Evolutionary conservation across 2,113 vertebrate species (phyloP).

Genomic region (Bettongia penicillata): DNA sequence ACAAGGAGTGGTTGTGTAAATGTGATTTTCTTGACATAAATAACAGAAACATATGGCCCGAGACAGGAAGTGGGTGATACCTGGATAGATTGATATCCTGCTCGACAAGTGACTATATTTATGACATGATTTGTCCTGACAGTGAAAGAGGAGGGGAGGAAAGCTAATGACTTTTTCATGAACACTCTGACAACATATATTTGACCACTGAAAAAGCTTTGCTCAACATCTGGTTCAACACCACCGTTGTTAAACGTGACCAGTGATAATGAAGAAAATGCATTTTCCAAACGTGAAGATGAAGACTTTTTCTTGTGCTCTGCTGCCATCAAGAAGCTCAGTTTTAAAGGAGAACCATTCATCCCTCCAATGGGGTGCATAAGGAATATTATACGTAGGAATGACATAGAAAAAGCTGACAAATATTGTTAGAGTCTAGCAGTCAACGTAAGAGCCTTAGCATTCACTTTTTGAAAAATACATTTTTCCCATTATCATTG

Average conservation of each 20-base stretch:
- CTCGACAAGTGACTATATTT: conserved; percentile 83
- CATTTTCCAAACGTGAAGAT: conserved; percentile 28
- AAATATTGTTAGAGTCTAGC: background rate
- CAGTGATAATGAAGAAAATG: conserved; percentile 65
- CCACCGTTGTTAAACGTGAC: conserved; percentile 53
- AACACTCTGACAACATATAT: conserved; percentile 83
- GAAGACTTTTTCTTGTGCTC: conserved; percentile 29
- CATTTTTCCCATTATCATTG: conserved; percentile 64
- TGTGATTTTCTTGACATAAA: conserved; percentile 92
- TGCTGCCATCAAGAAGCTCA: conserved; percentile 1
- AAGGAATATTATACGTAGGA: background rate
- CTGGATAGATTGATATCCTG: conserved; percentile 84
- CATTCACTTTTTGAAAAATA: background rate
- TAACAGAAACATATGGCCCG: conserved; percentile 92
- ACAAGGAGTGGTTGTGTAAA: conserved; percentile 87
- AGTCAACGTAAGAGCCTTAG: background rate
- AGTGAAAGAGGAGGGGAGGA: conserved; percentile 83
- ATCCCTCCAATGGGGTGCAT: background rate
- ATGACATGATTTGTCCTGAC: conserved; percentile 88
- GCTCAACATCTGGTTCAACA: conserved; percentile 74
- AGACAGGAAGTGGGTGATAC: conserved; percentile 90
- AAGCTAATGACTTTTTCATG: conserved; percentile 87
- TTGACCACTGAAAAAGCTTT: conserved; percentile 82
- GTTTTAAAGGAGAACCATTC: background rate
- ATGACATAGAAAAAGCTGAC: background rate